Evolutionary conservation across 35 echinoderm and acorn worm species (phyloP).

Genomic region (Eucidaris tribuloides): DNA sequence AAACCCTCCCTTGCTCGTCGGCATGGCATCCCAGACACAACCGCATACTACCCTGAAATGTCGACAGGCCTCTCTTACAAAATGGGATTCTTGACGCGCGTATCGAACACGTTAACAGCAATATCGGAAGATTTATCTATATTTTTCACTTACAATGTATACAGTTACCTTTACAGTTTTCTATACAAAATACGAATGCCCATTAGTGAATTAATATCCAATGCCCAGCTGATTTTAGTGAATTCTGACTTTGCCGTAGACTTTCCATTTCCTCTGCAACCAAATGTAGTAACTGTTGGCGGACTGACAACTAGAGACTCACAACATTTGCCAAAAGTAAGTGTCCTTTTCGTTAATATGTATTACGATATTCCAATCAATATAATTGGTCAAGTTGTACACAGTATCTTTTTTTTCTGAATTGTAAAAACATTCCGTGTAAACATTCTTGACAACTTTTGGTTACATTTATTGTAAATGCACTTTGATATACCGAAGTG

Average conservation of each 20-base stretch:
- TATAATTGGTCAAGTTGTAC: too few species aligned
- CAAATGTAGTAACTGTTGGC: conserved; percentile 25
- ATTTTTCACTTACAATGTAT: not conserved
- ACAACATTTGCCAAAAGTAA: too few species aligned
- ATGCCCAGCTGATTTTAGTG: conserved; percentile 20
- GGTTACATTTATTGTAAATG: too few species aligned
- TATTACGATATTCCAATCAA: too few species aligned
- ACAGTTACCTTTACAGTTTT: not conserved
- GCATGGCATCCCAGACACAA: not conserved
- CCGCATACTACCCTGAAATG: conserved; percentile 14
- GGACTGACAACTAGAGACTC: conserved; percentile 28
- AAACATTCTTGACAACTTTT: too few species aligned
- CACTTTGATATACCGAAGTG: too few species aligned
- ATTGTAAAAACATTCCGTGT: too few species aligned
- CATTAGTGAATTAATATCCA: not conserved
- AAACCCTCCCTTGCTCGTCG: conserved; percentile 12
- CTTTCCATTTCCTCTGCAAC: conserved; percentile 21
- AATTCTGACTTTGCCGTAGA: conserved; percentile 38
- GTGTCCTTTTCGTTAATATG: too few species aligned
- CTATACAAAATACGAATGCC: not conserved
- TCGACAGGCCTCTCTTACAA: not conserved
- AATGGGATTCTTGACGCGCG: conserved; percentile 4
- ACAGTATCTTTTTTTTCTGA: too few species aligned
- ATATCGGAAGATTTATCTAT: not conserved
- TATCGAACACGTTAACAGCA: not conserved